A percentile compares a stretch with the other conserved stretches of the same genome.
Evolutionary conservation across 2,797 vertebrate species (phyloP).

Genomic region (Pteropus rufus): DNA sequence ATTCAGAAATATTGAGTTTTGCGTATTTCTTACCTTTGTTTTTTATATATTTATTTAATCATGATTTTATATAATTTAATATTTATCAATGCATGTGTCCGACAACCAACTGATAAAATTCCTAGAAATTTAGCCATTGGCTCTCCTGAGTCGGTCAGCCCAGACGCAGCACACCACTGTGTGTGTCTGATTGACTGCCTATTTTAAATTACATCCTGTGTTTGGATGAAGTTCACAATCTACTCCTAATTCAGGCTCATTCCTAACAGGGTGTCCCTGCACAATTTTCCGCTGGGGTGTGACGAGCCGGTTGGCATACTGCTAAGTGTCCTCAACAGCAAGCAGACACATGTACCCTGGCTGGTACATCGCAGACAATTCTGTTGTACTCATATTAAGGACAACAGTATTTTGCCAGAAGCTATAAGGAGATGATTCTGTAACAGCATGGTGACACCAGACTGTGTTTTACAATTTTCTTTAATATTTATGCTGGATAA

Average conservation of each 20-base stretch:
- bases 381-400: constrained; percentile 52
- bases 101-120: not conserved
- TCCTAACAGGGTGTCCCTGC: constrained; percentile 43
- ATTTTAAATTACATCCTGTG: not conserved
- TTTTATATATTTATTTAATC: not conserved
- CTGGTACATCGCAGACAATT: constrained; percentile 41
- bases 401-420: constrained; percentile 73
- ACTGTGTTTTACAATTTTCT: constrained; percentile 63
- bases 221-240: not conserved
- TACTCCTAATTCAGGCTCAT: constrained; percentile 57
- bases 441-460: constrained; percentile 53
- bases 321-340: constrained; percentile 61
- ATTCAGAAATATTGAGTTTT: not conserved
- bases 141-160: accelerated
- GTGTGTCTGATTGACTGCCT: not conserved
- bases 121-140: not conserved
- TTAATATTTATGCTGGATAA: constrained; percentile 70
- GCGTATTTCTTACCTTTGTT: not conserved
- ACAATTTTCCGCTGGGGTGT: constrained; percentile 41
- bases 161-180: accelerated
- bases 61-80: not conserved
- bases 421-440: constrained; percentile 63
- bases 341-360: constrained; percentile 59
- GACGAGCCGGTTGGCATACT: constrained; percentile 25
- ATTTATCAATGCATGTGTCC: not conserved